Base-by-base conservation (phyloP, 2,888 invertebrate species). In the Hydrotaea cyrtoneurina region DNA sequence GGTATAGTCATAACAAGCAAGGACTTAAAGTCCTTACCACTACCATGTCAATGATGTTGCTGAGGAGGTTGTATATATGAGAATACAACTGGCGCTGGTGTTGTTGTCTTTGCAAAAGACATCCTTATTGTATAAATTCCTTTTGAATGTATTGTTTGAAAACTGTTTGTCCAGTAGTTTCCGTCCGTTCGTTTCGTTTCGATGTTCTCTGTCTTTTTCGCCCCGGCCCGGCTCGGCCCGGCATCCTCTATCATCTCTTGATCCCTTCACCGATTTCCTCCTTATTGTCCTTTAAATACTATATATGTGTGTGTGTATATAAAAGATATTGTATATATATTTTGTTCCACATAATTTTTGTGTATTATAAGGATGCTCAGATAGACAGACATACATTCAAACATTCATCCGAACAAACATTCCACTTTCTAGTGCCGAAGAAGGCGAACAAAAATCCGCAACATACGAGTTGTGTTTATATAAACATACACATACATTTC, bases 91-190 rank as follows among this genome's bases (percentile, higher is more conserved):
- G 1, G 23, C 5, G 69, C 23, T 69, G 69, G 21, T 77, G 39
- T 77, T 62, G 43, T 39, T 78, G 78, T 50, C 50, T 43, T 46
- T 66, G 81, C 73, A 36, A 64, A 83, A 72, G 75, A 79, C 64
- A 79, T 57, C 62, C 64, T 72, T 72, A 50, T 79, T 74, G 59
- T 69, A 43, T 59, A 46, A 75, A 66, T 83, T 79, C 46, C 39
- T 79, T 76, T 74, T 69, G 46, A 84, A 78, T 75, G 78, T 80
- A 84, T 84, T 84, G 83, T 83, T 80, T 64, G 71, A 78, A 75
- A 80, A 80, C 62, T 80, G 80, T 84, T 84, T 84, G 80, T 80
- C 83, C 83, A 80, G 78, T 78, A 80, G 83, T 83, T 83, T 80
- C 78, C 78, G 80, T 83, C 59, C 59, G 26, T 11, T 59, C 46